Evolutionary conservation across 2,888 invertebrate species (phyloP).

Genomic region (Drosophila anomalata): DNA sequence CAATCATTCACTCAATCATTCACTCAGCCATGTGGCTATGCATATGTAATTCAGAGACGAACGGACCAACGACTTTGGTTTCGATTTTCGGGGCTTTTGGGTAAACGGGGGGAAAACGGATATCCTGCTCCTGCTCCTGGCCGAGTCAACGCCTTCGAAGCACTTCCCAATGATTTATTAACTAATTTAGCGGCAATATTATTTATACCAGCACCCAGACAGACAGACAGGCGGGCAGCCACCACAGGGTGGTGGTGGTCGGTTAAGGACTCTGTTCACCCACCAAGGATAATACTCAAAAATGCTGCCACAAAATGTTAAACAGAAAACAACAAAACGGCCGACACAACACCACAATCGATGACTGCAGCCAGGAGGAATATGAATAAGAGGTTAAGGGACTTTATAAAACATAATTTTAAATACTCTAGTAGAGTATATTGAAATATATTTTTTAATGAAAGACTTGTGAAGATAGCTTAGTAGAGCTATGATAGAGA

Average conservation of each 20-base stretch:
- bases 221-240: conserved; percentile 16
- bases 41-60: neutral
- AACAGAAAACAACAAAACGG: conserved; percentile 41
- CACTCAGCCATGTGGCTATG: neutral
- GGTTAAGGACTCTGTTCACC: neutral
- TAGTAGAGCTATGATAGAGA: neutral
- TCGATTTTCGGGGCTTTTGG: neutral
- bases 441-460: neutral
- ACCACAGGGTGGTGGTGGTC: neutral
- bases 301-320: conserved; percentile 37
- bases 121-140: neutral
- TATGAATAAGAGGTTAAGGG: neutral
- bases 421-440: neutral
- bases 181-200: conserved; percentile 67
- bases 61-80: neutral
- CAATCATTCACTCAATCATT: conserved; percentile 1
- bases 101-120: conserved; percentile 1
- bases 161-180: conserved; percentile 65
- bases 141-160: conserved; percentile 31
- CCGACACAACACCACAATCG: conserved; percentile 27
- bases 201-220: conserved; percentile 53
- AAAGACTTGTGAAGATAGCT: too few species aligned
- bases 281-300: conserved; percentile 30
- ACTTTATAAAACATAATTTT: neutral
- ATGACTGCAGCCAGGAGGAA: conserved; percentile 1